Evolutionary conservation across 2,113 vertebrate genomes (phyloP).

Genomic region (Triplophysa tibetana): DNA sequence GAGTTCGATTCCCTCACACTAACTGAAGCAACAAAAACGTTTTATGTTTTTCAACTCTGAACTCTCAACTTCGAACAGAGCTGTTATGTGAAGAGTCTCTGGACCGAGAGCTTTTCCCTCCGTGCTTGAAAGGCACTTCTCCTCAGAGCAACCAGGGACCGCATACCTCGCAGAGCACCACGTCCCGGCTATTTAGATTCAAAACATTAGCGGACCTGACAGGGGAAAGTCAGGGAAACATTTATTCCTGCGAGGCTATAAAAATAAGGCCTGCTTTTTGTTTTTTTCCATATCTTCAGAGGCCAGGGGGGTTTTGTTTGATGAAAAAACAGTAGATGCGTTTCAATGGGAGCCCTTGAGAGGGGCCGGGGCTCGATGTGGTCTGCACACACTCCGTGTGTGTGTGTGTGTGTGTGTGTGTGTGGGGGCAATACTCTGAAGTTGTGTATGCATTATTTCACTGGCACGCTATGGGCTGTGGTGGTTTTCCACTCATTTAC

Average conservation of each 20-base stretch:
- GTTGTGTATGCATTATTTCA: constrained; percentile 51
- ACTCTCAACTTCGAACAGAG: neutral
- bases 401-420: constrained; percentile 48
- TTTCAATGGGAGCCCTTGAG: constrained; percentile 69
- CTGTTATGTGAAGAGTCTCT: neutral
- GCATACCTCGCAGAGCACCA: constrained; percentile 65
- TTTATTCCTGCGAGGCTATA: constrained; percentile 73
- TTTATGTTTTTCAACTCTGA: constrained; percentile 36
- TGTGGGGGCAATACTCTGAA: constrained; percentile 34
- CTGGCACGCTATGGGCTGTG: constrained; percentile 53
- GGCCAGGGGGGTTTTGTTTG: constrained; percentile 68
- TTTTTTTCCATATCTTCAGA: constrained; percentile 59
- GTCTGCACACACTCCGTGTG: constrained; percentile 55
- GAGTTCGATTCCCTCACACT: constrained; percentile 35
- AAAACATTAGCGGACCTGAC: constrained; percentile 76
- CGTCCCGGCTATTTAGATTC: constrained; percentile 69
- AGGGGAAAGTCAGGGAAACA: constrained; percentile 72
- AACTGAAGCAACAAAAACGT: constrained; percentile 26
- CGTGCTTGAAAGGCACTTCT: constrained; percentile 30
- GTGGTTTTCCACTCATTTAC: constrained; percentile 28
- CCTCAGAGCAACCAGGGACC: constrained; percentile 26
- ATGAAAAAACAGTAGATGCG: constrained; percentile 72
- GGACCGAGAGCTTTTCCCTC: neutral
- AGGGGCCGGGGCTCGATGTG: constrained; percentile 64
- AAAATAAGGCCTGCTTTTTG: constrained; percentile 71